phyloP scores from a whole-genome alignment of 2,113 vertebrate genomes.

The Hemiprocne comata region DNA sequence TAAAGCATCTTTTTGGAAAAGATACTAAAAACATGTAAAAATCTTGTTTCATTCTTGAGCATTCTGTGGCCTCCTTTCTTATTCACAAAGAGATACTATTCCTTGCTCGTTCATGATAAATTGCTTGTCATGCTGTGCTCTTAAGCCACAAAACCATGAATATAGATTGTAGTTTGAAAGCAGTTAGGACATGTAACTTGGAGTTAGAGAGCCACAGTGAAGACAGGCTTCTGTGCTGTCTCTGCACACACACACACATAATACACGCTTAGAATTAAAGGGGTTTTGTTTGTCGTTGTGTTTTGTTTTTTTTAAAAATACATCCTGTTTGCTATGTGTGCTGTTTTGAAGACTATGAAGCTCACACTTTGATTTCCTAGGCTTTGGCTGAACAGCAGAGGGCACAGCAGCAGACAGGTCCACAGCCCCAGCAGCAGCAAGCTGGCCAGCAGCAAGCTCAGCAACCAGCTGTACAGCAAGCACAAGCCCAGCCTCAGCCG shows the following conservation, averaged over 20 bases:
- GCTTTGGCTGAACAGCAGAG: conserved; percentile 91
- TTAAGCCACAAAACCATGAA: not conserved
- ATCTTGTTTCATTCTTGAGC: not conserved
- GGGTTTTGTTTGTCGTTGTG: not conserved
- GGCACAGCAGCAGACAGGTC: conserved; percentile 84
- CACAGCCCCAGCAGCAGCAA: conserved; percentile 75
- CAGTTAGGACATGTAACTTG: not conserved
- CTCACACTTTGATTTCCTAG: conserved; percentile 58
- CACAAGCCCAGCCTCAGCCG: conserved; percentile 71
- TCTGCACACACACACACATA: not conserved
- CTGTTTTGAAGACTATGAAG: not conserved
- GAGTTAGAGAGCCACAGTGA: not conserved
- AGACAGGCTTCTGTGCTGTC: not conserved
- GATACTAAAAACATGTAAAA: not conserved
- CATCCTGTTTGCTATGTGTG: not conserved
- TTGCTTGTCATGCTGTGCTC: not conserved
- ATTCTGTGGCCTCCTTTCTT: not conserved
- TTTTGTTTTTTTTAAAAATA: not conserved
- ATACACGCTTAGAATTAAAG: not conserved
- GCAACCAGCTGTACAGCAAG: conserved; percentile 73
- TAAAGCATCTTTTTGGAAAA: not conserved
- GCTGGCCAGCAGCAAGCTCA: conserved; percentile 67
- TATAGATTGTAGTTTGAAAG: not conserved
- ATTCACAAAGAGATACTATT: not conserved
- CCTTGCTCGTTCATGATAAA: not conserved